phyloP scores from a whole-genome alignment of 2,113 vertebrate genomes.

The Hippolais icterina region DNA sequence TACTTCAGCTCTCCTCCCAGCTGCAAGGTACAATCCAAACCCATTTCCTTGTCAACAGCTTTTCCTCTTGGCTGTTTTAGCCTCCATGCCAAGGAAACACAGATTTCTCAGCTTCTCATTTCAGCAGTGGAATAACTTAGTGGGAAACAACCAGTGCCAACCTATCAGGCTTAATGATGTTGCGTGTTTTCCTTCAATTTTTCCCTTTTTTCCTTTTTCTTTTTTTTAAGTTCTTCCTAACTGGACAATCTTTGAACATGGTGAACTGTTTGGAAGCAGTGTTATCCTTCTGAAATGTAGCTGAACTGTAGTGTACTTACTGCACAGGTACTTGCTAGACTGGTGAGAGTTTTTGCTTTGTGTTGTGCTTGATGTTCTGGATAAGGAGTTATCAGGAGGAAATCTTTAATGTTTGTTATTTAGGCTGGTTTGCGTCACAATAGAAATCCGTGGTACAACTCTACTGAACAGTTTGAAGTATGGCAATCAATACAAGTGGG shows the following conservation, averaged over 20 bases:
- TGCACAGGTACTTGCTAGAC: neutral
- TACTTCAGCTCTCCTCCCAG: neutral
- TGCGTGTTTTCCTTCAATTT: neutral
- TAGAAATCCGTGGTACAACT: neutral
- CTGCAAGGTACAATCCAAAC: neutral
- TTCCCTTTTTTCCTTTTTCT: rapidly evolving
- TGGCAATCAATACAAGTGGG: neutral
- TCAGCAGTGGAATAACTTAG: neutral
- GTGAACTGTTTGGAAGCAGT: neutral
- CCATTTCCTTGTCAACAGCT: neutral
- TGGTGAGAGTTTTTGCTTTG: neutral
- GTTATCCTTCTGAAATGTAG: neutral
- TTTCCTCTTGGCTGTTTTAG: neutral
- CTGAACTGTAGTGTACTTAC: neutral
- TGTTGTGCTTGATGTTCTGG: neutral
- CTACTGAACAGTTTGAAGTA: neutral
- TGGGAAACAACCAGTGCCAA: neutral
- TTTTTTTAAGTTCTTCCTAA: no score
- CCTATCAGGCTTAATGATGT: neutral
- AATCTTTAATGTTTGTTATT: neutral
- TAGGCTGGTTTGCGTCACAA: neutral
- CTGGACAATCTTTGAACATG: neutral
- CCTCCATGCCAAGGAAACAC: neutral
- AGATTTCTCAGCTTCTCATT: neutral
- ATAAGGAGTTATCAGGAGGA: neutral